A percentile compares a stretch with the other conserved stretches of the same genome.
These are phyloP conservation scores for Thymelicus lineola DNA, from an alignment of 2,888 invertebrate species.

Conservation along the genomic window DNA sequence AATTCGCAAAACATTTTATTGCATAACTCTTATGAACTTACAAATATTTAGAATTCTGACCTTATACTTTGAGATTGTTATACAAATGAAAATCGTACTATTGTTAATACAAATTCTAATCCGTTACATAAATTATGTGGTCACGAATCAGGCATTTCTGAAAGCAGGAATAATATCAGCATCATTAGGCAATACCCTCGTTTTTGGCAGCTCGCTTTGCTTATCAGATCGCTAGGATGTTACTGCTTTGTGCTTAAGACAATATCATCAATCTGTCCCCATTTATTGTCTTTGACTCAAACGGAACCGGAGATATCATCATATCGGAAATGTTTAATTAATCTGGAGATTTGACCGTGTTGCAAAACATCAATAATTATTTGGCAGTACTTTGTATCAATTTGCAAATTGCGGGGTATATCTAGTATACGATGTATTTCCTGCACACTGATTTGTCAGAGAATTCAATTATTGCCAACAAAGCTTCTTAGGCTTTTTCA, in stretches of 20 bases:
- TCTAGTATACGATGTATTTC: too few relatives aligned
- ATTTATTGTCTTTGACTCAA: background rate
- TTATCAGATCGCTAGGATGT: constrained; percentile 23
- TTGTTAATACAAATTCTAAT: constrained; percentile 4
- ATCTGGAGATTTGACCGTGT: background rate
- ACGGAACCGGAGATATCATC: constrained; percentile 4
- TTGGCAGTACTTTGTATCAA: background rate
- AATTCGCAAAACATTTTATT: constrained; percentile 3
- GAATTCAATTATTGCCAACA: too few relatives aligned
- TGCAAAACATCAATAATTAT: background rate
- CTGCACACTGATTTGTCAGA: too few relatives aligned
- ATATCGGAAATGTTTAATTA: constrained; percentile 5
- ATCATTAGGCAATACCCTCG: constrained; percentile 8
- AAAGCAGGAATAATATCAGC: constrained; percentile 15
- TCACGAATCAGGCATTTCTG: constrained; percentile 19
- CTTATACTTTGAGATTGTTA: background rate
- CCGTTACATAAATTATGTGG: constrained; percentile 3
- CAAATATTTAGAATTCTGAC: constrained; percentile 7
- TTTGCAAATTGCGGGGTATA: too few relatives aligned
- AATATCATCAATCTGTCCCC: constrained; percentile 22
- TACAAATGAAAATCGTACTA: background rate
- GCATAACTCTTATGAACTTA: constrained; percentile 1
- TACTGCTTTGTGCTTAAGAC: background rate
- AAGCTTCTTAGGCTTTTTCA: too few relatives aligned
- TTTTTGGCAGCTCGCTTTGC: constrained; percentile 17